Base-by-base conservation (phyloP, 1,140 invertebrate genomes). In the Anoplolepis gracilipes region DNA sequence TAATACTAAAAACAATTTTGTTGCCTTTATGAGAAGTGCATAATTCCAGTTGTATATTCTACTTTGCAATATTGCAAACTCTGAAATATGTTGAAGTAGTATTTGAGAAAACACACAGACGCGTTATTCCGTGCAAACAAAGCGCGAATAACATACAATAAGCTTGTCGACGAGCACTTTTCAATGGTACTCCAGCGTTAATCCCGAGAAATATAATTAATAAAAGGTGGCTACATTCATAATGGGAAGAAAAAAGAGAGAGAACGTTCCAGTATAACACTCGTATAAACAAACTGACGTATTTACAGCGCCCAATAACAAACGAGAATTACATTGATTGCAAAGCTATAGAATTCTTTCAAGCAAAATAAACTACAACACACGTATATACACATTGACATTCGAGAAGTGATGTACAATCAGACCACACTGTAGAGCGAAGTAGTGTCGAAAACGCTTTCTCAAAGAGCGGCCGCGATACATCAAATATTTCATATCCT, bases 141-240 rank as follows among this genome's bases (percentile, higher is more conserved):
- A 1, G 28, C 13, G 57, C 25, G 11, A 30, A 16, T 61, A 61
- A 28, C 25, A 25, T n/a, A 28, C 59, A 61, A 62, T 62, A 62
- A 62, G 59, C 59, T 62, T 25, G 25, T 62, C 28, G 28, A 62
- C 25, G 28, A 62, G 28, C 16, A 62, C 28, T 62, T 62, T 30
- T 62, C 59, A 62, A 62, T 62, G 59, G 28, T 7, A 62, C 59
- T 62, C 16, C 13, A 4, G 28, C 59, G 28, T 62, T 62, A 62
- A 62, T 62, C 2, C 28, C 59, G 59, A 28, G 59, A 25, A 30
- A 62, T 19, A 62, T 62, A 62, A 62, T 62, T 62, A 49, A 49
- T 49, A 62, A 62, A 62, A 62, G 5, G 13, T 13, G 28, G 16
- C 22, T 62, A 16, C 13, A 30, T 62, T 62, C 28, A n/a, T 13